phyloP scores from a whole-genome alignment of 2,888 invertebrate genomes.

The Cheilosia variabilis region DNA sequence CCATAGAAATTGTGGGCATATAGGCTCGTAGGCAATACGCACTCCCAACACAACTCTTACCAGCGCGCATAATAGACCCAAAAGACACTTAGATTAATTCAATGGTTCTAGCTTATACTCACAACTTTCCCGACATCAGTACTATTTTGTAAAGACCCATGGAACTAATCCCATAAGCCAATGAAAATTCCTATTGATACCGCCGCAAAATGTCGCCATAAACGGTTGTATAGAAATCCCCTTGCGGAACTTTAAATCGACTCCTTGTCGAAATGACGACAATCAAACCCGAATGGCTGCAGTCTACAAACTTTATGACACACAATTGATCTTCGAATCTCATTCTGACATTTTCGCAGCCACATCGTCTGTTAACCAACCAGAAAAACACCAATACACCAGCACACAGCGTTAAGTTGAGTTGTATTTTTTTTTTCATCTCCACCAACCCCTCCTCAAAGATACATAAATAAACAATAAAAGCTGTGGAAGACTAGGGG shows the following conservation, averaged over 20 bases:
- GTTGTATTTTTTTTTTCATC: slow-evolving; percentile 20
- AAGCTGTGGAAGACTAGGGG: slow-evolving; percentile 18
- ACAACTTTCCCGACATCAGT: too few species aligned
- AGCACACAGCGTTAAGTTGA: slow-evolving; percentile 35
- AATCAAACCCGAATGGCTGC: slow-evolving; percentile 52
- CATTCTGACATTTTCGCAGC: slow-evolving; percentile 2
- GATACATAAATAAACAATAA: slow-evolving; percentile 63
- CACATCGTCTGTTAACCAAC: slow-evolving; percentile 63
- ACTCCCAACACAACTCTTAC: too few species aligned
- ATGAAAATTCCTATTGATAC: not conserved
- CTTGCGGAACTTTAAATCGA: slow-evolving; percentile 37
- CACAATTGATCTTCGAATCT: slow-evolving; percentile 43
- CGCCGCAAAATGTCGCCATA: not conserved
- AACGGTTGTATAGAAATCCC: slow-evolving; percentile 1
- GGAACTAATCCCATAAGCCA: not conserved
- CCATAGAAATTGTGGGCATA: too few species aligned
- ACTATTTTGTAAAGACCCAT: not conserved
- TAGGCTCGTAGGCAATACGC: too few species aligned
- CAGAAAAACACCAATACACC: slow-evolving; percentile 48
- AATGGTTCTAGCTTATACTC: too few species aligned
- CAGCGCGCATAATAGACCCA: too few species aligned
- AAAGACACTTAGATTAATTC: too few species aligned
- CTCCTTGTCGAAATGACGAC: slow-evolving; percentile 36
- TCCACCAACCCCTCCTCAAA: slow-evolving; percentile 16
- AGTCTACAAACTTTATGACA: slow-evolving; percentile 45